These are phyloP conservation scores for Pocota personata DNA, from an alignment of 2,888 invertebrate species.

Conservation along the genomic window DNA sequence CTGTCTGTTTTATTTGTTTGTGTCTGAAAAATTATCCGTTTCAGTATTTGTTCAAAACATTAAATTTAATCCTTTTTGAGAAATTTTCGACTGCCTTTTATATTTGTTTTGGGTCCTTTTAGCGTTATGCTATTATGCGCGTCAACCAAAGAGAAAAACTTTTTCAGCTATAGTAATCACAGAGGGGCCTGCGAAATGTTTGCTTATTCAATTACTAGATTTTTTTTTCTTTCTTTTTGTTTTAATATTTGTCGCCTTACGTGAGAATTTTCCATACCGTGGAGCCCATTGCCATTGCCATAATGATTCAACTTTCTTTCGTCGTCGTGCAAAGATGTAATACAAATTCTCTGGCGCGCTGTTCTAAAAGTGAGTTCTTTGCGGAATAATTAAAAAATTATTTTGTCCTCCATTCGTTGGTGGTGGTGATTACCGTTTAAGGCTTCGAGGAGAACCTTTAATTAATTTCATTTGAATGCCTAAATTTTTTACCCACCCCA, in stretches of 20 bases:
- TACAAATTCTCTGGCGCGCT: slow-evolving; percentile 48
- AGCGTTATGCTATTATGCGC: slow-evolving; percentile 42
- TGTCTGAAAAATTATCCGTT: slow-evolving; percentile 49
- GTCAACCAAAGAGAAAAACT: slow-evolving; percentile 35
- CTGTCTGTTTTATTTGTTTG: slow-evolving; percentile 25
- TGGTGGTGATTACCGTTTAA: slow-evolving; percentile 64
- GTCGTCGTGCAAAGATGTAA: slow-evolving; percentile 31
- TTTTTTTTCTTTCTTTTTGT: slow-evolving; percentile 25
- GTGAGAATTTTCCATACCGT: slow-evolving; percentile 47
- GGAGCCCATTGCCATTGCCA: background rate
- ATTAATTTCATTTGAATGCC: slow-evolving; percentile 72
- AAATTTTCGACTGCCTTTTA: slow-evolving; percentile 52
- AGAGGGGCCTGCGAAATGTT: slow-evolving; percentile 51
- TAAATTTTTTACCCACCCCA: slow-evolving; percentile 45
- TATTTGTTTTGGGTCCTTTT: slow-evolving; percentile 54
- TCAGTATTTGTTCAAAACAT: slow-evolving; percentile 60
- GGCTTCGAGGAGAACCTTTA: slow-evolving; percentile 61
- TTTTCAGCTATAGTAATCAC: slow-evolving; percentile 34
- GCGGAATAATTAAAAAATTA: slow-evolving; percentile 71
- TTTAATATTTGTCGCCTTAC: slow-evolving; percentile 60
- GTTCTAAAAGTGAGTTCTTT: slow-evolving; percentile 60
- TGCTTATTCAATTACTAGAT: slow-evolving; percentile 61
- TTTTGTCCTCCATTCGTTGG: slow-evolving; percentile 63
- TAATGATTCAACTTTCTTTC: slow-evolving; percentile 51
- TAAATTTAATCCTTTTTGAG: slow-evolving; percentile 59